Evolutionary conservation across 2,888 invertebrate species (phyloP), one percentile per base, ranked within the genome.

Genomic region (Euclidia mi): DNA sequence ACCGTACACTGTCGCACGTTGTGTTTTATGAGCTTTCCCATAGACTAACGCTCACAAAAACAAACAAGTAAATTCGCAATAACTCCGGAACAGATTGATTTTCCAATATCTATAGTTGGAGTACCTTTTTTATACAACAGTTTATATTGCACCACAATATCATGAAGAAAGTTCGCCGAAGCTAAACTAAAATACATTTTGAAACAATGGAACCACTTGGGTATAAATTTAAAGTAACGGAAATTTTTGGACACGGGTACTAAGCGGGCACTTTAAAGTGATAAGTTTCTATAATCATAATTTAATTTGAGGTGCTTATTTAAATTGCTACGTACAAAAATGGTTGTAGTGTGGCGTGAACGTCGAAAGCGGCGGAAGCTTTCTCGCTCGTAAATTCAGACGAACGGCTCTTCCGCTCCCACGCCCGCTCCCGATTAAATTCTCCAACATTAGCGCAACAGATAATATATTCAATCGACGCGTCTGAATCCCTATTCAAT

Each of bases 371-470:
- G 63, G 75, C 84, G 87, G 85, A 88, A 88, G 87, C 84, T 79
- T 84, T 85, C 83, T 85, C 84, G 80, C 81, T 86, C 85, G 80
- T 88, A 89, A 89, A 88, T 88, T 81, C 81, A 81, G 71, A 78
- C 66, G 78, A 84, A 76, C 77, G 73, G 71, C 79, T 76, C 78
- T 84, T 81, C 87, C 84, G 81, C 77, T 72, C 71, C 71, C 77
- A 73, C 77, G 73, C 78, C 76, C 76, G 73, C 69, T 62, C 67
- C 68, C 80, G 88, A 89, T 89, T 89, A 88, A 89, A 89, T 87
- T 85, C 84, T 77, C 80, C 78, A 69, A 85, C 84, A 88, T 89
- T 87, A 88, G 84, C 81, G 85, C 85, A 83, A 80, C 84, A 78
- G 84, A 85, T 85, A 87, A 85, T 85, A 78, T 81, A 83, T 85